A percentile compares a stretch with the other conserved stretches of the same genome.
These are phyloP conservation scores for Pteruthius melanotis DNA, from an alignment of 2,113 vertebrate species.

Conservation along the genomic window DNA sequence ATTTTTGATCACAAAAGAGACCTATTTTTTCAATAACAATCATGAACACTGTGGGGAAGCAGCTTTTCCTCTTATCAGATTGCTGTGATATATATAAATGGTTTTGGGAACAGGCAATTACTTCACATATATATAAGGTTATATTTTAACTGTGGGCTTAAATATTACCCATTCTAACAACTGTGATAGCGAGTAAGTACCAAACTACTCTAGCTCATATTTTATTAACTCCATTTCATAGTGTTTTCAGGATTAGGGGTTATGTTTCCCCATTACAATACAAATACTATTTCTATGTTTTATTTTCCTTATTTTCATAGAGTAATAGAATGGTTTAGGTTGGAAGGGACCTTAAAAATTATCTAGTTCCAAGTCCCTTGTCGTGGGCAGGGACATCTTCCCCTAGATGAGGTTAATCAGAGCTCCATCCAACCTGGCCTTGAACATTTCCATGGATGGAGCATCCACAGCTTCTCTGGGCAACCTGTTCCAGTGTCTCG, in stretches of 20 bases:
- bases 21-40: background rate
- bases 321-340: background rate
- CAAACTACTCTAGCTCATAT: background rate
- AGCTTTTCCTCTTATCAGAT: background rate
- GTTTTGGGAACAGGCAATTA: background rate
- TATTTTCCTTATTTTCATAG: background rate
- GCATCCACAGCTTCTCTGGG: background rate
- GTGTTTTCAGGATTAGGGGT: background rate
- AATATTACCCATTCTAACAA: background rate
- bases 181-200: background rate
- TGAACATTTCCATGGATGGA: background rate
- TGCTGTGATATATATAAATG: background rate
- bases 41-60: background rate
- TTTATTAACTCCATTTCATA: background rate
- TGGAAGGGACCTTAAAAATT: background rate
- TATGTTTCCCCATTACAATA: background rate
- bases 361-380: background rate
- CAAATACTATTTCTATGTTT: background rate
- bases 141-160: background rate
- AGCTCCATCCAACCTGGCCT: background rate
- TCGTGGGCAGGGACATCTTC: rapidly evolving
- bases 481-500: background rate
- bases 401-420: background rate
- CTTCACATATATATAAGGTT: background rate
- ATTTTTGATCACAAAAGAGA: background rate